Conservation (phyloP, 2,113 vertebrate genomes). For the Agapornis roseicollis region DNA sequence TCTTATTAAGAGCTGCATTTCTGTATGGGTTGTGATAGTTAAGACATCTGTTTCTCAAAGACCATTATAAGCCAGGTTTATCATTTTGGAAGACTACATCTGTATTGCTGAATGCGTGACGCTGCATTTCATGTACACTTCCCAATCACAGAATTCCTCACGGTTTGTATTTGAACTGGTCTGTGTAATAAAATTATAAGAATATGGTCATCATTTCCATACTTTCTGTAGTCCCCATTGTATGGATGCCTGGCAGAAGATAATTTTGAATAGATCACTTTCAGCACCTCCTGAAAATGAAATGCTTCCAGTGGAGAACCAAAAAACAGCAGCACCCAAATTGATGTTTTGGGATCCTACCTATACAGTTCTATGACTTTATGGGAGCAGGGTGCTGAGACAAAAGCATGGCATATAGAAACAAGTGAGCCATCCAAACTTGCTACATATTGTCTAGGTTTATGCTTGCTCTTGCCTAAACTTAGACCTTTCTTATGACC, state of each 20-base stretch:
- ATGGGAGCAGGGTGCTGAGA: neutral
- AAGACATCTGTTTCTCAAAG: neutral
- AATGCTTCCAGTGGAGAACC: neutral
- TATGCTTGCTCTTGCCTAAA: neutral
- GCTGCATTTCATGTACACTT: rapidly evolving
- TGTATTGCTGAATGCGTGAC: neutral
- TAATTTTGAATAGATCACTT: neutral
- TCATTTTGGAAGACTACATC: neutral
- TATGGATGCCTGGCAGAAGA: neutral
- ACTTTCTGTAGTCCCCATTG: neutral
- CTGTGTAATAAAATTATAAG: neutral
- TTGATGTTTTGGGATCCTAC: neutral
- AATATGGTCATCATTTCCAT: neutral
- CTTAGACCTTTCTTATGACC: neutral
- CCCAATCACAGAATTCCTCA: rapidly evolving
- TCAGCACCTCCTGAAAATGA: neutral
- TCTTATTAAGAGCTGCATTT: neutral
- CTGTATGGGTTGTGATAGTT: neutral
- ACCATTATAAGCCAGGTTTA: neutral
- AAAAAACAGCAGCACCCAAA: neutral
- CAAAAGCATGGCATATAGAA: neutral
- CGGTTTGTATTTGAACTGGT: neutral
- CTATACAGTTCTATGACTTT: neutral
- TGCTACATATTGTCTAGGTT: neutral
- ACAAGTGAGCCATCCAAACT: neutral